Evolutionary conservation across 2,797 vertebrate species (phyloP).

Genomic region (Phaenicophaeus curvirostris): DNA sequence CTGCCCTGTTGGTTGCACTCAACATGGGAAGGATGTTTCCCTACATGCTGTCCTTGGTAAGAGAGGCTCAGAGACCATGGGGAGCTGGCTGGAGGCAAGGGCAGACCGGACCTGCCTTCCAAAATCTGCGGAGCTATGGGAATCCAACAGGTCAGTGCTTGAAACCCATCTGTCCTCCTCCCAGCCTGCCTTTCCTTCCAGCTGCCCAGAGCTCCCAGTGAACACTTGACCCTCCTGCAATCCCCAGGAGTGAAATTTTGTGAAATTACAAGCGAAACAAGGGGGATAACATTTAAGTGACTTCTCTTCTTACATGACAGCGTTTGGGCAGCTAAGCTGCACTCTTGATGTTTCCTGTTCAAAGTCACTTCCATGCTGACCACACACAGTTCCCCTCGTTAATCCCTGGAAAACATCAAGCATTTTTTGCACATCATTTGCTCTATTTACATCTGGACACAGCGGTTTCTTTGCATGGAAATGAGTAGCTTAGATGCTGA

Average conservation of each 20-base stretch:
- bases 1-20: neutral
- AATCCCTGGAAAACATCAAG: neutral
- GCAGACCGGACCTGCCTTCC: neutral
- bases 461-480: neutral
- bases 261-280: neutral
- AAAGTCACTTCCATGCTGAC: neutral
- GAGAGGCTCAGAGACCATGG: neutral
- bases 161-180: neutral
- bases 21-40: neutral
- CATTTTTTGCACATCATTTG: neutral
- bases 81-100: neutral
- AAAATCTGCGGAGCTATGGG: neutral
- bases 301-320: neutral
- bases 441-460: neutral
- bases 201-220: rapidly evolving
- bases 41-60: neutral
- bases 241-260: neutral
- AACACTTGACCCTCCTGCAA: neutral
- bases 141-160: neutral
- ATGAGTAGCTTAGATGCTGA: neutral
- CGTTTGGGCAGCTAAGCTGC: neutral
- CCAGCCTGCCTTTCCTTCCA: neutral
- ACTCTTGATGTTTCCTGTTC: neutral
- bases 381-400: neutral
- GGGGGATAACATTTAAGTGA: neutral